Conservation (phyloP, 2,888 invertebrate species). For the Diadromus collaris region DNA sequence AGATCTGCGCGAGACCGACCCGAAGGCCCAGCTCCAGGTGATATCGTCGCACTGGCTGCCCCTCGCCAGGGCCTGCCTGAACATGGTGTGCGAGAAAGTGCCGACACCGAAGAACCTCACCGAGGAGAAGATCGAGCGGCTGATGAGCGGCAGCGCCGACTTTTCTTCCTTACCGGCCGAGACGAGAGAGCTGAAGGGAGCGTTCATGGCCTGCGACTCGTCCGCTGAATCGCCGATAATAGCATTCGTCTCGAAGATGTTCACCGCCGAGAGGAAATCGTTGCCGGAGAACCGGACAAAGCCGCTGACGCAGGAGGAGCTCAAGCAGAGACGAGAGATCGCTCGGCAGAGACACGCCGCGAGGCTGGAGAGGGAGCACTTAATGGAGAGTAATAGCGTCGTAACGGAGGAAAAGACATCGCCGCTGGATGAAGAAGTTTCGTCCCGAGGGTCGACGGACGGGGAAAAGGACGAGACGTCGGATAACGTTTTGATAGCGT, state of each 20-base stretch:
- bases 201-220: constrained; percentile 86
- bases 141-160: constrained; percentile 87
- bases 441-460: constrained; percentile 36
- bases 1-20: constrained; percentile 90
- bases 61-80: constrained; percentile 89
- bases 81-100: constrained; percentile 90
- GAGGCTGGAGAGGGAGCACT: constrained; percentile 78
- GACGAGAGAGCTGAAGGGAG: constrained; percentile 87
- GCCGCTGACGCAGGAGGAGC: constrained; percentile 88
- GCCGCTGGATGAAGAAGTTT: not conserved
- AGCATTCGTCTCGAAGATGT: constrained; percentile 94
- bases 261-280: constrained; percentile 87
- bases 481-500: constrained; percentile 90
- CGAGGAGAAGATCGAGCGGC: constrained; percentile 89
- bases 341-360: constrained; percentile 86
- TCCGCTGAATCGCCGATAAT: constrained; percentile 85
- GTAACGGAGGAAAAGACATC: not conserved
- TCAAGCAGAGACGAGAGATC: constrained; percentile 85
- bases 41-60: constrained; percentile 96
- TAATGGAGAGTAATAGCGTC: constrained; percentile 29
- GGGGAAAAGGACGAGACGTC: constrained; percentile 71
- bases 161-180: constrained; percentile 86
- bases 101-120: constrained; percentile 90
- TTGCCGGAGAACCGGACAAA: constrained; percentile 91
- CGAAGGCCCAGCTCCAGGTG: constrained; percentile 89